Base-by-base conservation (phyloP, 2,888 invertebrate species). In the Xylophagus ater region DNA sequence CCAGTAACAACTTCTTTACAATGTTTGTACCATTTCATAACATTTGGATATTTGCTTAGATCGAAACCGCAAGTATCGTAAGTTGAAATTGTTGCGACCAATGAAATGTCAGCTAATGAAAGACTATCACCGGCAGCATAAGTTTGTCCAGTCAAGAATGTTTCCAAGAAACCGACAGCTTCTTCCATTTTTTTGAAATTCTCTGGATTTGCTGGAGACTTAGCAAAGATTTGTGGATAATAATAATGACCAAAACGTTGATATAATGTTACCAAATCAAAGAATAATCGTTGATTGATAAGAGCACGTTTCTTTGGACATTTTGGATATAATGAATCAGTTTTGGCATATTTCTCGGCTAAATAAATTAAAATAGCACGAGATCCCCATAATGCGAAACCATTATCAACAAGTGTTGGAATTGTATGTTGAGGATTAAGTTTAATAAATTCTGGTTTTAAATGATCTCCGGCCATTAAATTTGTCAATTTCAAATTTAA, bases 311-410 rank as follows among this genome's bases (percentile, higher is more conserved):
- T 76, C 55, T 79, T 74, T 7, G 84, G 75, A 50, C 86, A 83
- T 54, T 77, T 81, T 3, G 89, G n/a, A n/a, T n/a, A n/a, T n/a
- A n/a, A n/a, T n/a, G n/a, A n/a, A n/a, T n/a, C n/a, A n/a, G n/a
- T n/a, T 59, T 83, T 83, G 40, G 77, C 84, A 58, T 88, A 88
- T 55, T 82, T 79, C 63, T 78, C 78, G 23, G 72, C 81, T 56
- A 89, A 69, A 63, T 89, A 89, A 1, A 73, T 69, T 60, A 79
- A 73, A 57, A 89, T n/a, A n/a, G n/a, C n/a, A n/a, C n/a, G n/a
- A n/a, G n/a, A n/a, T n/a, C n/a, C n/a, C n/a, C n/a, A n/a, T n/a
- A n/a, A n/a, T n/a, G n/a, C n/a, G n/a, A n/a, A n/a, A n/a, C n/a
- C n/a, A n/a, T n/a, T n/a, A n/a, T n/a, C n/a, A n/a, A n/a, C n/a